A percentile compares a stretch with the other conserved stretches of the same genome.
Conservation (phyloP, 2,888 invertebrate species). For the Lutraria lutraria region DNA sequence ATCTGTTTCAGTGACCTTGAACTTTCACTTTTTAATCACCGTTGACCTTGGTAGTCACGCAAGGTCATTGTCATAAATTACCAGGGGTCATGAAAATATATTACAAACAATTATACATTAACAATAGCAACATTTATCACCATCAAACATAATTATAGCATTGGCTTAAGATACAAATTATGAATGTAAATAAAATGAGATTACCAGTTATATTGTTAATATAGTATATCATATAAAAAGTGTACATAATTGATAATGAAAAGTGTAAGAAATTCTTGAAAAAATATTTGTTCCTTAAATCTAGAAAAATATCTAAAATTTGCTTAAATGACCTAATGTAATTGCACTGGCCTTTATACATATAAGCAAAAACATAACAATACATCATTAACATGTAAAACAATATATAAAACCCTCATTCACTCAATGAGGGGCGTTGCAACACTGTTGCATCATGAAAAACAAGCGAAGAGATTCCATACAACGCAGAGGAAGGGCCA, state of each 20-base stretch:
- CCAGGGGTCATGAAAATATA: slow-evolving; percentile 47
- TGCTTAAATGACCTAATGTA: slow-evolving; percentile 30
- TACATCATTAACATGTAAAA: slow-evolving; percentile 15
- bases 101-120: slow-evolving; percentile 46
- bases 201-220: neutral
- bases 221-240: slow-evolving; percentile 15
- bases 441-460: slow-evolving; percentile 9
- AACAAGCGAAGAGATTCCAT: slow-evolving; percentile 7
- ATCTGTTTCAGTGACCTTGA: neutral
- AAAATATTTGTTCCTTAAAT: slow-evolving; percentile 9
- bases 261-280: slow-evolving; percentile 7
- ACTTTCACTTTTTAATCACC: neutral
- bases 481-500: neutral
- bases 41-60: slow-evolving; percentile 39
- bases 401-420: slow-evolving; percentile 29
- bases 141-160: neutral
- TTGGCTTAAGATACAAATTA: slow-evolving; percentile 13
- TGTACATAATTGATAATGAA: neutral
- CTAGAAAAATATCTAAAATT: slow-evolving; percentile 30
- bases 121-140: slow-evolving; percentile 37
- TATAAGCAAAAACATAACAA: slow-evolving; percentile 34
- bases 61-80: slow-evolving; percentile 51
- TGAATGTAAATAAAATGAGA: slow-evolving; percentile 10
- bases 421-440: neutral
- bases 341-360: slow-evolving; percentile 46